phyloP scores from a whole-genome alignment of 2,113 vertebrate genomes.

The Gorsachius goisagi region DNA sequence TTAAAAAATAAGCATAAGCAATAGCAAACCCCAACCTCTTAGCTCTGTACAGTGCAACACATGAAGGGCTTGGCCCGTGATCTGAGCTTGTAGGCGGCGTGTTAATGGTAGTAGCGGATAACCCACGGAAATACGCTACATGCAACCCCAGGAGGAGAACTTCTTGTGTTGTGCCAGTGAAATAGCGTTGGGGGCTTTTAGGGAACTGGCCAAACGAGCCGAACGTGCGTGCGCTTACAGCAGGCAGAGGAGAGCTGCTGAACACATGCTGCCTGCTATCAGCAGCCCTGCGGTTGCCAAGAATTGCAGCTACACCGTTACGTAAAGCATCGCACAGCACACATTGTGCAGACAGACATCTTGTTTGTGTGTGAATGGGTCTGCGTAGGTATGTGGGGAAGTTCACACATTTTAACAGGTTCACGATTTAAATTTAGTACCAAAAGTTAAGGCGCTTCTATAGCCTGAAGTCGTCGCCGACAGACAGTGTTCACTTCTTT shows the following conservation, averaged over 20 bases:
- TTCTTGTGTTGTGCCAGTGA: not conserved
- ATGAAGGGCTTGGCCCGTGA: fast-evolving
- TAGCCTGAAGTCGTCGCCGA: not conserved
- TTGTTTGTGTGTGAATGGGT: conserved; percentile 11
- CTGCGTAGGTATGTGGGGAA: conserved; percentile 27
- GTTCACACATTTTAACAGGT: conserved; percentile 29
- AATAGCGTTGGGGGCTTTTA: not conserved
- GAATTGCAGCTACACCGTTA: conserved; percentile 1
- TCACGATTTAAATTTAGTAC: not conserved
- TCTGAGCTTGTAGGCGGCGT: not conserved
- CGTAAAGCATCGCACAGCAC: conserved; percentile 16
- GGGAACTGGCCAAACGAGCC: not conserved
- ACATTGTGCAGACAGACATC: conserved; percentile 22
- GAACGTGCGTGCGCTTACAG: not conserved
- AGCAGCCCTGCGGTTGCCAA: conserved; percentile 7
- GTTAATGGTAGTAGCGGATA: not conserved
- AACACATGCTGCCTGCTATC: conserved; percentile 12
- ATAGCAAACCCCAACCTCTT: fast-evolving
- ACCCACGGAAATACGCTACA: not conserved
- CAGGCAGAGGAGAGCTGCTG: not conserved
- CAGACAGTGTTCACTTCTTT: not conserved
- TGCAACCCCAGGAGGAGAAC: not conserved
- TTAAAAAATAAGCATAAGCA: not conserved
- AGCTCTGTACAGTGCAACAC: not conserved
- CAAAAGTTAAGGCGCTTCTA: not conserved